Evolutionary conservation across 2,797 vertebrate species (phyloP), one percentile per base, ranked within the genome.

Genomic region (Pangasius macronema): DNA sequence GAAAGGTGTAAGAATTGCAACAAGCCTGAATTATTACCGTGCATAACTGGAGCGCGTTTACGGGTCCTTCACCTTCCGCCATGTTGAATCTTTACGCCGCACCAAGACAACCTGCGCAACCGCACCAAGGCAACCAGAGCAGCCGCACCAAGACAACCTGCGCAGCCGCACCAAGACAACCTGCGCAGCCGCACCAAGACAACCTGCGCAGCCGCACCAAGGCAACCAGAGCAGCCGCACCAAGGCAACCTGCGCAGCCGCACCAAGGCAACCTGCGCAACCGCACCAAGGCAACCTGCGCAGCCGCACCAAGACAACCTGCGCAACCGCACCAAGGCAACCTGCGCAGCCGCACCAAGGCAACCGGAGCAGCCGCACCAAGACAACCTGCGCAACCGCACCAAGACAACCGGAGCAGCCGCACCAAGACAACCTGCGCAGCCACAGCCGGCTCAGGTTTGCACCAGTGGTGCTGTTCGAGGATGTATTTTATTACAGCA

Each of bases 51-150:
- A 94, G 90, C 33, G 92, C 94, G 92, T 92, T 91, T 85, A 61
- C n/a, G 39, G 91, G 82, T 91, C 93, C 91, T 91, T 93, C 91
- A 68, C 89, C 90, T 92, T 95, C 95, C 95, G 96, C 96, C 96
- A 97, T 97, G 90, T 96, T 96, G 91, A 91, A 30, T 67, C 80
- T 82, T 86, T 93, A 89, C 94, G 93, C 93, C 93, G 95, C 94
- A 89, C 92, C 88, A 90, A 61, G 79, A 87, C 87, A 91, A 93
- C 80, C 33, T 2, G 77, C 80, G 72, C 36, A 70, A 49, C 30
- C n/a, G 59, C 63, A 67, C 11, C 63, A 30, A n/a, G 16, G 27
- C 75, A 77, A 77, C 27, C 49, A 22, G 63, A 82, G 73, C 33
- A 59, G 77, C 22, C 70, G 72, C 72, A 75, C 9, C 39, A 42